phyloP scores from a whole-genome alignment of 2,888 invertebrate species.

The Nesidiocoris tenuis region DNA sequence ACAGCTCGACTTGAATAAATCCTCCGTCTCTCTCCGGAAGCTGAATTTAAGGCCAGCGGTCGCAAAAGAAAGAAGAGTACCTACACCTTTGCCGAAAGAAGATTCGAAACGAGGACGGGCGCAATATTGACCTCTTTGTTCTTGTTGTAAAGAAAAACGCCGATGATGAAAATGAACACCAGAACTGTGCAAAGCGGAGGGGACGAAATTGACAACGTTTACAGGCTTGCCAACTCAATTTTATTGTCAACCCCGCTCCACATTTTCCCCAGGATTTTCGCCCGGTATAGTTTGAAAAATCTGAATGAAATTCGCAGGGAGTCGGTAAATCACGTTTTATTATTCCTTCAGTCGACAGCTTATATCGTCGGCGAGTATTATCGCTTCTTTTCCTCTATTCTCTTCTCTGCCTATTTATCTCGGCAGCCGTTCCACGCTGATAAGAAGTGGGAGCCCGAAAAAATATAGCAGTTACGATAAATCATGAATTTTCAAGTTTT shows the following conservation, averaged over 20 bases:
- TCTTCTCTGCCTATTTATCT: neutral
- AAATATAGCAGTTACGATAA: neutral
- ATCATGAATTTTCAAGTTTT: neutral
- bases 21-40: too few species aligned
- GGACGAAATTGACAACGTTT: neutral
- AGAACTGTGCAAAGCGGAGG: neutral
- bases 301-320: neutral
- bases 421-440: neutral
- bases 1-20: too few species aligned
- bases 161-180: too few species aligned
- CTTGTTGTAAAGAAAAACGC: too few species aligned
- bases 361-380: neutral
- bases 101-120: neutral
- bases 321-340: neutral
- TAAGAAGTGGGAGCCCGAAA: neutral
- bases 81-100: neutral
- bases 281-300: neutral
- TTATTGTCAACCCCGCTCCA: neutral
- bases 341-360: neutral
- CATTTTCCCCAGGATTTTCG: neutral
- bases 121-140: neutral
- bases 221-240: neutral
- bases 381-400: neutral
- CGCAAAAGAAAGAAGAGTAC: too few species aligned
- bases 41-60: too few species aligned